Percentiles rank a stretch among this genome's conserved stretches.
Conservation (phyloP, 2,113 vertebrate species). For the Megatriorchis doriae region DNA sequence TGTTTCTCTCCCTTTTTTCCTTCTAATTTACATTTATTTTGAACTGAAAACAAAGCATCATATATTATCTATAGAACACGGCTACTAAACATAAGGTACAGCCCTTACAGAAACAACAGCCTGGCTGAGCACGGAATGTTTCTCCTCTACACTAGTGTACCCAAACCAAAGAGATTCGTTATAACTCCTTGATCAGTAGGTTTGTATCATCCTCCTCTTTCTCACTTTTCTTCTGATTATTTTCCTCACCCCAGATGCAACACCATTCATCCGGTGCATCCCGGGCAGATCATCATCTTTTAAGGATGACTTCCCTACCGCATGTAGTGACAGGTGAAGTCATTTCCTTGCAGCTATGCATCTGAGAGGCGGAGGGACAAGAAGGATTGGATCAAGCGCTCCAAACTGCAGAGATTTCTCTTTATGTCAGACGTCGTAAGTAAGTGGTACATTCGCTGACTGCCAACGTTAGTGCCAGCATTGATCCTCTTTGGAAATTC, state of each 20-base stretch:
- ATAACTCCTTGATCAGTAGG: neutral
- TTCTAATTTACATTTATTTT: neutral
- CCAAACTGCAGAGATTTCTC: neutral
- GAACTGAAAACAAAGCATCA: neutral
- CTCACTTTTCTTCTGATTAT: neutral
- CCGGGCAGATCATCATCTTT: neutral
- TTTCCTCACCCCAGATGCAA: neutral
- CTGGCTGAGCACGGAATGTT: neutral
- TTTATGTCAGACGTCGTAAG: neutral
- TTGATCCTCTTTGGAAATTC: neutral
- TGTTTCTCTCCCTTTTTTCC: neutral
- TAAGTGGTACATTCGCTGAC: neutral
- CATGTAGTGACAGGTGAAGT: neutral
- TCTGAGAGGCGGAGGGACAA: neutral
- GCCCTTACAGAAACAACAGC: neutral
- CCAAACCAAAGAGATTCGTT: neutral
- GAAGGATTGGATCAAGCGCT: neutral
- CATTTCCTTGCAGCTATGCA: neutral
- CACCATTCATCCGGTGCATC: neutral
- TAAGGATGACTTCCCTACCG: neutral
- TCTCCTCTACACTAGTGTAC: neutral
- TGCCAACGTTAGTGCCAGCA: neutral
- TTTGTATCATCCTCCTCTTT: neutral
- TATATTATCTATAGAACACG: neutral
- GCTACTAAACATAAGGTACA: neutral